Base-by-base conservation (phyloP, 2,888 invertebrate species). In the Xestoiulus laeticollis region DNA sequence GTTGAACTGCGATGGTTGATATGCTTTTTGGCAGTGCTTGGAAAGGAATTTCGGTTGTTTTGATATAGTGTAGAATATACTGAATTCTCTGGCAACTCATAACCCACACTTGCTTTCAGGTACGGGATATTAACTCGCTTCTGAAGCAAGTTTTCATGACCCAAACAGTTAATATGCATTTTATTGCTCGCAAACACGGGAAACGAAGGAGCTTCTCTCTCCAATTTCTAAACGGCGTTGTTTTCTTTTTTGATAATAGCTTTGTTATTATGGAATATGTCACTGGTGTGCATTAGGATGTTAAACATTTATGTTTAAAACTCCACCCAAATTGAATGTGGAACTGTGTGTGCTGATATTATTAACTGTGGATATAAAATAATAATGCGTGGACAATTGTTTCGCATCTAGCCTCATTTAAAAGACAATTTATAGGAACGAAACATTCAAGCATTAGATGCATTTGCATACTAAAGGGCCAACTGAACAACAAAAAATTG, bases 251-350 rank as follows among this genome's bases (percentile, higher is more conserved):
- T 59, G 14, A 1, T 48, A 48, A 59, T 59, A n/a, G 59, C 59
- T 6, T 59, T 19, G 59, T 59, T 59, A 59, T 59, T 19, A 8
- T n/a, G 6, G 59, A 19, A 59, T 59, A 59, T 59, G 59, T 59
- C 59, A 59, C 59, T n/a, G 48, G n/a, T n/a, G 59, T n/a, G 59
- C 59, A n/a, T 59, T 59, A 48, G 59, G 19, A 59, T 19, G 59
- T 59, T 59, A 59, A 59, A 59, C 59, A 59, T 59, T 59, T 59
- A 59, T 59, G 59, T 59, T 59, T 59, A 19, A 59, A 59, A 59
- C 59, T n/a, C 19, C 59, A 59, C 59, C 59, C 59, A 59, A 59
- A 59, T 59, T 59, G 59, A 59, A 59, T 19, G 59, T 59, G 59
- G n/a, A 59, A n/a, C 59, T 2, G 59, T 59, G 59, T 59, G 19